Base-by-base conservation (phyloP, 2,888 invertebrate species). In the Dascillus cervinus region DNA sequence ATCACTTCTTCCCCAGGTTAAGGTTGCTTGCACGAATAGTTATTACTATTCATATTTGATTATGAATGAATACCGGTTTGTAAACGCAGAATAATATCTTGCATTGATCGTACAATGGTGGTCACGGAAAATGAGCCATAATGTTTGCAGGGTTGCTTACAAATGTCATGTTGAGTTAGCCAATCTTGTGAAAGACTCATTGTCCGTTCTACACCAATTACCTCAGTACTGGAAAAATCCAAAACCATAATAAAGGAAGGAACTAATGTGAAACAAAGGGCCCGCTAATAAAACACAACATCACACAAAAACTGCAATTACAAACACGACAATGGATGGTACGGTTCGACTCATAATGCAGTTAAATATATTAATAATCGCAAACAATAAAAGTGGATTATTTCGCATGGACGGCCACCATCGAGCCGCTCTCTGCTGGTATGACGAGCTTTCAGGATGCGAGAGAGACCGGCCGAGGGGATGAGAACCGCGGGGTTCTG, bases 301-400 rank as follows among this genome's bases (percentile, higher is more conserved):
- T 54, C 51, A 52, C 51, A 55, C 57, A 55, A 59, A 58, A 59
- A 59, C 50, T 57, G 56, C 54, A 57, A 60, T 58, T 58, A 58
- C 55, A 53, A 54, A 52, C 53, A 53, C 50, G 56, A 56, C 58
- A 59, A 58, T 58, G 53, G 52, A 56, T 56, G 47, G 53, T 49
- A 42, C 46, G 47, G 53, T 49, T 52, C 51, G 48, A 43, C 40
- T 35, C 47, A 53, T 60, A 60, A 60, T 60, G 56, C 53, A 58
- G 56, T 60, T 59, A 60, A 60, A 61, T 60, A 60, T 59, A 60
- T 60, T 60, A 61, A 61, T 60, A 61, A 61, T 61, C 60, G 57
- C 60, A 55, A 61, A 60, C 61, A 60, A 61, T 60, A 61, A 60
- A 60, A 60, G 54, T 57, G 56, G 60, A 61, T 61, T 58, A 60